Evolutionary conservation across 2,797 vertebrate genomes (phyloP).

Genomic region (Argentina silus): DNA sequence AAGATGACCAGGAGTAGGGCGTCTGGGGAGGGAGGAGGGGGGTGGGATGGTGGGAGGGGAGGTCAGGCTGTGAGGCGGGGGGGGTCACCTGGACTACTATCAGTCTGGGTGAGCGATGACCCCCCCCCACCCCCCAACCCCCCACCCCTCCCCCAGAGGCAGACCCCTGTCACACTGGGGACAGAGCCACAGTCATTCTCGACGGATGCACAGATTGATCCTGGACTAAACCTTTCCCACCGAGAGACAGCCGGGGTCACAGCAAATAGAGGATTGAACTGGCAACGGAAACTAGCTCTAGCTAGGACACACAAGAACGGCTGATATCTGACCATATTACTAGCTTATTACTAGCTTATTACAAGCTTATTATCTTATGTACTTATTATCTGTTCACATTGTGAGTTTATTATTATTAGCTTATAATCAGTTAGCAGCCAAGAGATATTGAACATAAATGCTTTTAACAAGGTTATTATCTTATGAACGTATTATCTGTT

Average conservation of each 20-base stretch:
- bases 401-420: no score
- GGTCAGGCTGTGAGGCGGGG: conserved; percentile 26
- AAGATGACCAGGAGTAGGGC: conserved; percentile 28
- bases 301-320: no score
- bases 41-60: conserved; percentile 10
- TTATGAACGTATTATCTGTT: no score
- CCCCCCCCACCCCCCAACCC: conserved; percentile 50
- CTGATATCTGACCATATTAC: no score
- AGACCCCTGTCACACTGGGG: not conserved
- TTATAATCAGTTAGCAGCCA: no score
- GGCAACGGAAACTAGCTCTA: no score
- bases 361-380: no score
- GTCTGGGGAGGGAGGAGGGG: not conserved
- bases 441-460: no score
- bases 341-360: no score
- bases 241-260: not conserved
- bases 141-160: not conserved
- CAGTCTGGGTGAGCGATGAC: conserved; percentile 48
- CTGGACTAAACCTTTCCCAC: conserved; percentile 24
- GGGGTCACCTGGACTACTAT: conserved; percentile 46
- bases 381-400: no score
- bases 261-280: not conserved
- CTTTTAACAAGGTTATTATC: no score
- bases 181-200: conserved; percentile 28
- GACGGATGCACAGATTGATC: conserved; percentile 12